Base-by-base conservation (phyloP, 2,888 invertebrate species). In the Euclidia mi region DNA sequence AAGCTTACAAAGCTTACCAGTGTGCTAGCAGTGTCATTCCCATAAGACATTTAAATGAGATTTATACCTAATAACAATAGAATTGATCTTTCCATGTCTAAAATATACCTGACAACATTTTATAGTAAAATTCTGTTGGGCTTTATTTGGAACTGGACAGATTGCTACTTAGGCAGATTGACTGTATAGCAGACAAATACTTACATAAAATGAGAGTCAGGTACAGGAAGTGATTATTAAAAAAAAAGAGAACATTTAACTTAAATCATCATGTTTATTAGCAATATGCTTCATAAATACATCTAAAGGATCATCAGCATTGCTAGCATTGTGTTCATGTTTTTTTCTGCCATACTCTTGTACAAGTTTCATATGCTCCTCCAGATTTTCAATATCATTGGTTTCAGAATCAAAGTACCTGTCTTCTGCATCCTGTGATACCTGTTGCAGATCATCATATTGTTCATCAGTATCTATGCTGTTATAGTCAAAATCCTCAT, bases 401-500 rank as follows among this genome's bases (percentile, higher is more conserved):
- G 96, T 95, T 85, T 98, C 98, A 2, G 96, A 96, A 86, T 98
- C 98, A 92, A 99, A 99, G 87, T 99, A 99, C 81, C 96, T 96
- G 74, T 99, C 98, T 88, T 99, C 98, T 68, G 96, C 97, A 89
- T 99, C 98, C 76, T 96, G 96, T 35, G 90, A 87, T 11, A 90
- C 84, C 77, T 96, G 96, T 56, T 96, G 88, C 47, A 97, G 95
- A 56, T 96, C 96, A 61, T 99, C 98, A 88, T 97, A 97, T 47
- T 96, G 96, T 37, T 96, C 95, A 91, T 98, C 97, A 70, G 96
- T 95, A 86, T 99, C 98, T 2, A 99, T 96, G 62, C 95, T 92
- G 32, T 96, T 94, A 81, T 99, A 99, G 88, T 99, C 98, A 90
- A 98, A 97, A 66, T 98, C 97, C 46, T 85, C 80, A 88, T 98